These are phyloP conservation scores for Archivesica marissinica DNA, from an alignment of 1,140 invertebrate species.

Conservation along the genomic window DNA sequence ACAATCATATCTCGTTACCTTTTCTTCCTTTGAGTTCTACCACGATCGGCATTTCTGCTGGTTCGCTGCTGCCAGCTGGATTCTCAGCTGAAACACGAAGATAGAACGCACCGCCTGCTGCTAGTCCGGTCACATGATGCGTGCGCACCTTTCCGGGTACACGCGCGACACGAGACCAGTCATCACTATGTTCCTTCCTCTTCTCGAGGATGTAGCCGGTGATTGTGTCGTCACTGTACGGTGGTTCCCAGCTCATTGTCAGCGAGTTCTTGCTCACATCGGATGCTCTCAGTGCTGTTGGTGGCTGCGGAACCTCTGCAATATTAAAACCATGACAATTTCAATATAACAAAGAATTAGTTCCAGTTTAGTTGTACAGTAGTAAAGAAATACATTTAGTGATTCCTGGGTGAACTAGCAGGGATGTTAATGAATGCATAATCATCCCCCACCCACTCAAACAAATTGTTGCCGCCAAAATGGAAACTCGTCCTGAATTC, in stretches of 20 bases:
- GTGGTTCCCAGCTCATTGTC: slow-evolving; percentile 94
- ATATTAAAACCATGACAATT: background rate
- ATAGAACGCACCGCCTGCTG: slow-evolving; percentile 72
- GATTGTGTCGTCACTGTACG: slow-evolving; percentile 76
- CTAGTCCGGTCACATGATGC: slow-evolving; percentile 76
- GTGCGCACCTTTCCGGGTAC: slow-evolving; percentile 71
- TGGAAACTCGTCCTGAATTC: too few relatives aligned
- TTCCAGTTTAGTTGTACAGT: too few relatives aligned
- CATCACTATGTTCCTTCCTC: slow-evolving; percentile 94
- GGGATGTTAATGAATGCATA: too few relatives aligned
- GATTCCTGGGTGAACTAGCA: too few relatives aligned
- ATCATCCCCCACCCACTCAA: too few relatives aligned
- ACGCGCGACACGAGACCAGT: slow-evolving; percentile 92
- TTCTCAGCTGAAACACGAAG: slow-evolving; percentile 99
- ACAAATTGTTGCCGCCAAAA: too few relatives aligned
- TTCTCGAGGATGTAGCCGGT: slow-evolving; percentile 84
- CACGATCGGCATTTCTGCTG: slow-evolving; percentile 83
- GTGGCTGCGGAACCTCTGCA: slow-evolving; percentile 82
- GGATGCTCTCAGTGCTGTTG: slow-evolving; percentile 94
- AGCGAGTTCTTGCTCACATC: slow-evolving; percentile 97
- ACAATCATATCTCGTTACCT: slow-evolving; percentile 71
- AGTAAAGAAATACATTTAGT: too few relatives aligned
- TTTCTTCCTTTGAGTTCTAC: slow-evolving; percentile 78
- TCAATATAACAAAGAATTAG: background rate
- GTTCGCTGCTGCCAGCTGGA: slow-evolving; percentile 96